These are phyloP conservation scores for Pemphigus obesinymphae DNA, from an alignment of 1,140 invertebrate species.

Conservation along the genomic window DNA sequence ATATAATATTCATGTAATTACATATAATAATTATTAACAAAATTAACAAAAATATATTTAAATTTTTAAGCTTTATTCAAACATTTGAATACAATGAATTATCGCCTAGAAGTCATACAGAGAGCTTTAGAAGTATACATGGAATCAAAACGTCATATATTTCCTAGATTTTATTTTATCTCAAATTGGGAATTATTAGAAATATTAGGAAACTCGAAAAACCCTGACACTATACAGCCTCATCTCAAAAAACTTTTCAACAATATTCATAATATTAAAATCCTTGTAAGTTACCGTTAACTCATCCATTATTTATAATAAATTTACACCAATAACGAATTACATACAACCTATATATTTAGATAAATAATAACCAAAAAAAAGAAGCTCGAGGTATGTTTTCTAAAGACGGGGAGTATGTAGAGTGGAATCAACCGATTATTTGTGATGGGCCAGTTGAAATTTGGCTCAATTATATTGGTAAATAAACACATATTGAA, in stretches of 20 bases:
- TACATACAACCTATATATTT: constrained; percentile 57
- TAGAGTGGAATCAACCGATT: constrained; percentile 65
- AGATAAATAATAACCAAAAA: constrained; percentile 45
- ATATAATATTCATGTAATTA: background rate
- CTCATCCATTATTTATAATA: no score
- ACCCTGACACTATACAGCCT: constrained; percentile 67
- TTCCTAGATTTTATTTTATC: constrained; percentile 94
- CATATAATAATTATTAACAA: no score
- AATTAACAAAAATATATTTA: background rate
- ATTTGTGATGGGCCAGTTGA: constrained; percentile 83
- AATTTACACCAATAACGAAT: constrained; percentile 82
- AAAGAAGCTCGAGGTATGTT: constrained; percentile 70
- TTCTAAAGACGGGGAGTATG: constrained; percentile 83
- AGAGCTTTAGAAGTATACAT: constrained; percentile 94
- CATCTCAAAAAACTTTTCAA: constrained; percentile 67
- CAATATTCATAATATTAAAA: constrained; percentile 69
- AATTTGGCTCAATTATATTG: constrained; percentile 67
- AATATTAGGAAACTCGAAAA: constrained; percentile 93
- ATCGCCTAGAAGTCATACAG: constrained; percentile 51
- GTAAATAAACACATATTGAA: constrained; percentile 48
- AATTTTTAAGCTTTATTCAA: background rate
- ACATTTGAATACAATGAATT: constrained; percentile 8
- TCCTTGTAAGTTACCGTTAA: background rate
- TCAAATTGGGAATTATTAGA: constrained; percentile 89
- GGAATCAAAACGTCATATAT: constrained; percentile 88